A percentile compares a stretch with the other conserved stretches of the same genome.
Evolutionary conservation across 2,113 vertebrate species (phyloP).

Genomic region (Atrichornis clamosus): DNA sequence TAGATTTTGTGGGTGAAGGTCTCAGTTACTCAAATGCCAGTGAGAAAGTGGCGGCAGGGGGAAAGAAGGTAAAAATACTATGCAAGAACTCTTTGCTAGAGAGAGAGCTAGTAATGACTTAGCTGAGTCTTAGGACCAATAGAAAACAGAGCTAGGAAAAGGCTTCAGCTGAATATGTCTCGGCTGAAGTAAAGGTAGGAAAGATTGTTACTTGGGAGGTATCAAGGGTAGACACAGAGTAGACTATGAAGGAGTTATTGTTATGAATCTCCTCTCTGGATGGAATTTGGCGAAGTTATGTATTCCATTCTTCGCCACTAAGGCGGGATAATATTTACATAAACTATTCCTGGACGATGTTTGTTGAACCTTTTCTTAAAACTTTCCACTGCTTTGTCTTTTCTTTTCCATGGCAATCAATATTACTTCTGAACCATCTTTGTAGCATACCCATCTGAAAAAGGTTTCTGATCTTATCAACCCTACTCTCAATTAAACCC

Average conservation of each 20-base stretch:
- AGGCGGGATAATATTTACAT: not conserved
- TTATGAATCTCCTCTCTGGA: not conserved
- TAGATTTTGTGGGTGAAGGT: not conserved
- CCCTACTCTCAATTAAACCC: not conserved
- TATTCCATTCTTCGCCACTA: not conserved
- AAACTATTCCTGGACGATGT: not conserved
- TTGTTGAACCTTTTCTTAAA: not conserved
- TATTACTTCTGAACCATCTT: not conserved
- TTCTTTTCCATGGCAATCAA: not conserved
- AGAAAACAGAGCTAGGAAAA: not conserved
- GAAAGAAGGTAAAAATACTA: not conserved
- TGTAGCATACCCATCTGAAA: not conserved
- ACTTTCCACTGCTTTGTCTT: not conserved
- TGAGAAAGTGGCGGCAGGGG: not conserved
- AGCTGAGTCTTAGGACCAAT: not conserved
- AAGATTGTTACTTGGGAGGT: not conserved
- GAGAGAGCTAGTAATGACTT: not conserved
- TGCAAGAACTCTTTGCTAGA: not conserved
- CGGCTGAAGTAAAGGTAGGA: not conserved
- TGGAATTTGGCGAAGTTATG: not conserved
- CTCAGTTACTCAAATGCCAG: not conserved
- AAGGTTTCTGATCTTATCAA: not conserved
- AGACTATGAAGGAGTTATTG: not conserved
- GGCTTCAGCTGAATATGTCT: not conserved
- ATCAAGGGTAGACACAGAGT: not conserved